Percentiles rank a stretch among this genome's conserved stretches.
phyloP scores from a whole-genome alignment of 2,888 invertebrate genomes.

The Drosophila setosimentum region DNA sequence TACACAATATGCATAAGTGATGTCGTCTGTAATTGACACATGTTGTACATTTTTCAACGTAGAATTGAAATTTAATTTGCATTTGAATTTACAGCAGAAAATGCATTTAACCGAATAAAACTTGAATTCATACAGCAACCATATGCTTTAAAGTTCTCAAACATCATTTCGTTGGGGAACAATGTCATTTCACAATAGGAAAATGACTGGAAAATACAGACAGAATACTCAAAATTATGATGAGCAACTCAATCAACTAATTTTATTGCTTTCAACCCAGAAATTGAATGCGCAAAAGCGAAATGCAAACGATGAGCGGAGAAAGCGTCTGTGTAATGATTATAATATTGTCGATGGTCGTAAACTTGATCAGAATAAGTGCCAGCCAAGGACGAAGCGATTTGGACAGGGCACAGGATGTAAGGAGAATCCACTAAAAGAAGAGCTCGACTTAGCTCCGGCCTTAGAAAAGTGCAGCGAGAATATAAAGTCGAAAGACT shows the following conservation, averaged over 20 bases:
- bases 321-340: conserved; percentile 12
- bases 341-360: conserved; percentile 9
- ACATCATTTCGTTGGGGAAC: background rate
- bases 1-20: conserved; percentile 2
- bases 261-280: conserved; percentile 3
- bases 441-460: background rate
- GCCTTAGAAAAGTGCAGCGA: background rate
- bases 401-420: background rate
- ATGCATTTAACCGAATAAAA: background rate
- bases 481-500: background rate
- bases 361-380: conserved; percentile 13
- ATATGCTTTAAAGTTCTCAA: background rate
- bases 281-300: background rate
- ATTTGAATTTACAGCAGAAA: background rate
- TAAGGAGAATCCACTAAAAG: background rate
- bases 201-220: conserved; percentile 17
- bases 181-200: background rate
- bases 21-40: conserved; percentile 45
- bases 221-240: background rate
- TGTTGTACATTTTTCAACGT: conserved; percentile 12
- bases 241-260: conserved; percentile 7
- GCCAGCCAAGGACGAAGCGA: background rate
- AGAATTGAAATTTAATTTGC: conserved; percentile 13
- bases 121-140: background rate
- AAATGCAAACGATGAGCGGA: background rate